phyloP scores from a whole-genome alignment of 2,113 vertebrate species.

The Pavo muticus region DNA sequence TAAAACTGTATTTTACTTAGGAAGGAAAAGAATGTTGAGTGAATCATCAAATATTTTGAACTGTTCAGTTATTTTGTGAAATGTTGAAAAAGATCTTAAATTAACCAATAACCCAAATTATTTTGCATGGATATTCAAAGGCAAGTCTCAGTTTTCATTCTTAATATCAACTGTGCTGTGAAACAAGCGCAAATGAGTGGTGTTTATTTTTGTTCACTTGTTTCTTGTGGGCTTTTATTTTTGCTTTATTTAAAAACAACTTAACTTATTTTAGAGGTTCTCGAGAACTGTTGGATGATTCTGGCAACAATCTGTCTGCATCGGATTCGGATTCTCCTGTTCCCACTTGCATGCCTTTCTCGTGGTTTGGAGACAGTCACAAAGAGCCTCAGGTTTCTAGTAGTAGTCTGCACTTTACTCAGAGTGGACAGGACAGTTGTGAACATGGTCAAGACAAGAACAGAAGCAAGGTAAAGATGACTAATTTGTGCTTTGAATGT shows the following conservation, averaged over 20 bases:
- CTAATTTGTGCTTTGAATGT: slow-evolving; percentile 10
- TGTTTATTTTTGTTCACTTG: background rate
- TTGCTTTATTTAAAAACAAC: background rate
- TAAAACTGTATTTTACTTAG: background rate
- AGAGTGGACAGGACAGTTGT: slow-evolving; percentile 73
- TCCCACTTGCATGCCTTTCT: slow-evolving; percentile 93
- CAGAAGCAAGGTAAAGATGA: slow-evolving; percentile 84
- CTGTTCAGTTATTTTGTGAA: background rate
- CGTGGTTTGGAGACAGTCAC: slow-evolving; percentile 92
- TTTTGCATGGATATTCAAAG: background rate
- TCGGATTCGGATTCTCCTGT: slow-evolving; percentile 89
- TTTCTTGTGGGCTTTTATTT: accelerated
- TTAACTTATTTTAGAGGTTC: slow-evolving; percentile 82
- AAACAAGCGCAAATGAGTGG: background rate
- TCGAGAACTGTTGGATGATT: slow-evolving; percentile 87
- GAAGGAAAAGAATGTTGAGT: background rate
- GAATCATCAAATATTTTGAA: background rate
- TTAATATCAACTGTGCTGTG: background rate
- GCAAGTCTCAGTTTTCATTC: background rate
- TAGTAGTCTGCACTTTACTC: slow-evolving; percentile 80
- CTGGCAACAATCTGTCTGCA: slow-evolving; percentile 86
- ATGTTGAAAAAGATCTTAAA: background rate
- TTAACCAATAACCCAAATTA: background rate
- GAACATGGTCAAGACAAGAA: slow-evolving; percentile 84
- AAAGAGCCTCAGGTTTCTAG: slow-evolving; percentile 85